These are phyloP conservation scores for Blennius ocellaris DNA, from an alignment of 2,113 vertebrate species.

Conservation along the genomic window DNA sequence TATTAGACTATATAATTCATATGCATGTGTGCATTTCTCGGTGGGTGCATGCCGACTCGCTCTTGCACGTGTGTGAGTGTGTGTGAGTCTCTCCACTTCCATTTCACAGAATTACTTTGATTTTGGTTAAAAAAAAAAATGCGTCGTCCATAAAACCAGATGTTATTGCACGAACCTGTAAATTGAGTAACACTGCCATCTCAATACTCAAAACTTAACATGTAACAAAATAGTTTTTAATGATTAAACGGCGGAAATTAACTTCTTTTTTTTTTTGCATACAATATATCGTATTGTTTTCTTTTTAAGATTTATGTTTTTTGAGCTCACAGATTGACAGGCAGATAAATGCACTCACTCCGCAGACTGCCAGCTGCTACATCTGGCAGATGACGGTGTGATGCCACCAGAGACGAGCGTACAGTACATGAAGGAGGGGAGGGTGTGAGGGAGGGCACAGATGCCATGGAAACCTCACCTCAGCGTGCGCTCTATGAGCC, in stretches of 20 bases:
- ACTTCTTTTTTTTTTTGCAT: neutral
- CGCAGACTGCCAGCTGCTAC: slow-evolving; percentile 56
- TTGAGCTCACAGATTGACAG: slow-evolving; percentile 8
- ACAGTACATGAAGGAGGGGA: slow-evolving; percentile 39
- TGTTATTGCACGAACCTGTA: too few relatives aligned
- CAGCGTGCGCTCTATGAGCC: slow-evolving; percentile 43
- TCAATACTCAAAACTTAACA: too few relatives aligned
- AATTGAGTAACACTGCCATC: too few relatives aligned
- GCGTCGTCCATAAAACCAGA: neutral
- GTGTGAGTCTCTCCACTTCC: slow-evolving; percentile 10
- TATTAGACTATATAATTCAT: slow-evolving; percentile 24
- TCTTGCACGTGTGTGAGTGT: slow-evolving; percentile 12
- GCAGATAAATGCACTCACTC: slow-evolving; percentile 21
- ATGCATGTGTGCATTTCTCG: neutral
- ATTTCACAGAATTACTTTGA: slow-evolving; percentile 22
- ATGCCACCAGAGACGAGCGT: slow-evolving; percentile 51
- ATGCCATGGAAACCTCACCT: slow-evolving; percentile 70
- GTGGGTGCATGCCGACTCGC: too few relatives aligned
- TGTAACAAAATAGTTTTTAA: neutral
- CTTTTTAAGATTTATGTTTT: neutral
- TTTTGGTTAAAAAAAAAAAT: neutral
- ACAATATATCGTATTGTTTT: neutral
- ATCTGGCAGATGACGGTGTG: slow-evolving; percentile 60
- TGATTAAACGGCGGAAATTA: too few relatives aligned
- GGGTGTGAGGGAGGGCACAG: slow-evolving; percentile 58